Conservation (phyloP, 2,888 invertebrate species). For the Clanis bilineata region DNA sequence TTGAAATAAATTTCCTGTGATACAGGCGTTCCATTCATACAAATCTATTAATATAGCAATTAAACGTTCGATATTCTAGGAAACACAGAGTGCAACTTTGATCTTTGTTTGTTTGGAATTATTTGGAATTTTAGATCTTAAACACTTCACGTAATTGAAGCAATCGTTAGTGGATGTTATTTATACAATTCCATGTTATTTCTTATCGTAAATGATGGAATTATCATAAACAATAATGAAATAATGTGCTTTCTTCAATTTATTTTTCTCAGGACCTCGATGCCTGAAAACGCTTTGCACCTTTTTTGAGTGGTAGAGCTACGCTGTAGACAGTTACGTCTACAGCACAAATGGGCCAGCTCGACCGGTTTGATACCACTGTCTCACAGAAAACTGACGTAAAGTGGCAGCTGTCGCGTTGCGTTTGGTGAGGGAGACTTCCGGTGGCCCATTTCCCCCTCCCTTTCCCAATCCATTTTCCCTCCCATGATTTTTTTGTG, state of each 20-base stretch:
- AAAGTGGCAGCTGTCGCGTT: too few species aligned
- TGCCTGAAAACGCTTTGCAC: too few species aligned
- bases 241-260: not conserved
- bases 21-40: slow-evolving; percentile 1
- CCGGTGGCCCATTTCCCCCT: too few species aligned
- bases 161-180: not conserved
- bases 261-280: too few species aligned
- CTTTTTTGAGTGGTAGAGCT: too few species aligned
- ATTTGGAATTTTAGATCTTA: not conserved
- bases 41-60: slow-evolving; percentile 12
- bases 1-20: slow-evolving; percentile 51
- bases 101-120: slow-evolving; percentile 10
- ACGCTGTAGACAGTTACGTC: too few species aligned
- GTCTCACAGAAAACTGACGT: too few species aligned
- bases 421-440: too few species aligned
- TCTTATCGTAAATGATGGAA: not conserved
- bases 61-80: slow-evolving; percentile 6
- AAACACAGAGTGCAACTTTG: slow-evolving; percentile 14
- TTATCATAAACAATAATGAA: not conserved
- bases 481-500: too few species aligned
- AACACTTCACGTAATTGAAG: not conserved
- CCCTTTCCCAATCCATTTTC: too few species aligned
- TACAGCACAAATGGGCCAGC: too few species aligned
- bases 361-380: too few species aligned
- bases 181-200: not conserved